phyloP scores from a whole-genome alignment of 2,888 invertebrate genomes.

The Lomographa bimaculata region DNA sequence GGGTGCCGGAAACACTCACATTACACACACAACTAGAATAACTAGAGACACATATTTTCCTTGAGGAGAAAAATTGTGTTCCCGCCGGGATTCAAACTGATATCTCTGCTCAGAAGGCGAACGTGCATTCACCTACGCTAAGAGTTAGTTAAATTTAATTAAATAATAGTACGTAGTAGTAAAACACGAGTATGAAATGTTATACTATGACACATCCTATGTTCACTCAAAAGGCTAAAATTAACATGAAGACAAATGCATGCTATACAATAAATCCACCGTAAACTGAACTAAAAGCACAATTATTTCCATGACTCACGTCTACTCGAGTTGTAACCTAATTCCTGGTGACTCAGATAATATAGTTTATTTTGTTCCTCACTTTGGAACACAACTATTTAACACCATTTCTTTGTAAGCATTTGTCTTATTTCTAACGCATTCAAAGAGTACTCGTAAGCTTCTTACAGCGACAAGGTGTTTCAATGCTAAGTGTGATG shows the following conservation, averaged over 20 bases:
- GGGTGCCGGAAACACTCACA: too few relatives aligned
- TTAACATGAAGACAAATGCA: conserved; percentile 11
- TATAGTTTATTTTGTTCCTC: conserved; percentile 23
- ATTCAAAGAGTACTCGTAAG: background rate
- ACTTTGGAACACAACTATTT: conserved; percentile 7
- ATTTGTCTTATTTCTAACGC: background rate
- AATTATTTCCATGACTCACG: conserved; percentile 18
- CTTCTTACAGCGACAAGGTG: conserved; percentile 2
- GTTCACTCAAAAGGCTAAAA: conserved; percentile 2
- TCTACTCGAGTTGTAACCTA: conserved; percentile 22
- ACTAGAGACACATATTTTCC: too few relatives aligned
- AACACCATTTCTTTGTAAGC: background rate
- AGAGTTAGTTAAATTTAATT: too few relatives aligned
- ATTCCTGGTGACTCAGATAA: conserved; percentile 23
- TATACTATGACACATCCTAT: conserved; percentile 4
- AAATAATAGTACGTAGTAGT: too few relatives aligned
- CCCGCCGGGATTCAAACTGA: too few relatives aligned
- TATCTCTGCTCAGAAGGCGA: too few relatives aligned
- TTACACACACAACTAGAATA: too few relatives aligned
- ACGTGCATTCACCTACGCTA: too few relatives aligned
- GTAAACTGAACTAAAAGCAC: conserved; percentile 2
- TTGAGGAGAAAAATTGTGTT: too few relatives aligned
- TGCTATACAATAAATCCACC: background rate
- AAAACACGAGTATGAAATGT: too few relatives aligned
- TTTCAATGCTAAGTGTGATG: background rate